phyloP scores from a whole-genome alignment of 1,140 invertebrate species.

The Zaprionus davidi region DNA sequence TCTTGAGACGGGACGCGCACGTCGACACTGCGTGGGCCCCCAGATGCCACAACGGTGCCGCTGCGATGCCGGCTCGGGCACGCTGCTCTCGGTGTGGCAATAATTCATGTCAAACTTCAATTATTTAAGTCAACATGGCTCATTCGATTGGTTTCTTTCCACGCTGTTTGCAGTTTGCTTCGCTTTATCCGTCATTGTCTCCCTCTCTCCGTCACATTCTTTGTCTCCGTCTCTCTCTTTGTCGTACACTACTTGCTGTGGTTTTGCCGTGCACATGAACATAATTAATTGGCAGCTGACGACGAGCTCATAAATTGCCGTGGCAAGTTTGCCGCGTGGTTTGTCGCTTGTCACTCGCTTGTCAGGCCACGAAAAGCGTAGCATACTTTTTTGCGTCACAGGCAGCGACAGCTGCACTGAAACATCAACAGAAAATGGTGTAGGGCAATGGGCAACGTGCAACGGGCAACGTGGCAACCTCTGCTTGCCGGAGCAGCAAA shows the following conservation, averaged over 20 bases:
- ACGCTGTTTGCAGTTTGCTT: background rate
- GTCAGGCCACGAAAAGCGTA: conserved; percentile 27
- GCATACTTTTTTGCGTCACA: conserved; percentile 18
- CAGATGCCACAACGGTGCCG: background rate
- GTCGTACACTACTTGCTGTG: conserved; percentile 1
- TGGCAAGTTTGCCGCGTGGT: conserved; percentile 28
- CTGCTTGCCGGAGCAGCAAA: conserved; percentile 27
- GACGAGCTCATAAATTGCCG: conserved; percentile 56
- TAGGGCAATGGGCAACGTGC: background rate
- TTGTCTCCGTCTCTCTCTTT: background rate
- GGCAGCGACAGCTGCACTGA: conserved; percentile 3
- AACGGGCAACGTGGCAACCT: too few relatives aligned
- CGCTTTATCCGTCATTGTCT: background rate
- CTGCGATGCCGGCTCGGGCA: background rate
- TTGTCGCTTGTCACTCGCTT: conserved; percentile 42
- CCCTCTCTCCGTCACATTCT: background rate
- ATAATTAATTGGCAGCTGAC: conserved; percentile 73
- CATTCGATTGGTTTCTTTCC: conserved; percentile 33
- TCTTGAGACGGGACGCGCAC: background rate
- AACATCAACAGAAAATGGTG: background rate
- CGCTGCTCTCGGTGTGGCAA: conserved; percentile 19
- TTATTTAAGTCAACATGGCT: conserved; percentile 60
- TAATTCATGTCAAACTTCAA: conserved; percentile 65
- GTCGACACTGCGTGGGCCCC: background rate
- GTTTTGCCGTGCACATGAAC: conserved; percentile 23